A percentile compares a stretch with the other conserved stretches of the same genome.
Conservation (phyloP, 1,140 invertebrate species). For the Danaus melanippus region DNA sequence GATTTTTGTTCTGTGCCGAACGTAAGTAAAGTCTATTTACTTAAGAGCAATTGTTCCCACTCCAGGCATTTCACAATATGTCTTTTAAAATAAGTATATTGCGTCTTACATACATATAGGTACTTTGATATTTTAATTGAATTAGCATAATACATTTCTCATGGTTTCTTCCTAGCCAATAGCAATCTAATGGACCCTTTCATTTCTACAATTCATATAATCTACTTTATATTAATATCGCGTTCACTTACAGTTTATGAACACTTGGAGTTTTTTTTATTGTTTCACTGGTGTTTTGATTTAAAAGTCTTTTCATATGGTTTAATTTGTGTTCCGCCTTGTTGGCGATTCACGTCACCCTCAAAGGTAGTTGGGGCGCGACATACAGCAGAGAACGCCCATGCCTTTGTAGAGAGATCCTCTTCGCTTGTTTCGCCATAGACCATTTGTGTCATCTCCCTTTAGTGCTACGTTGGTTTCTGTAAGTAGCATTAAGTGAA, state of each 20-base stretch:
- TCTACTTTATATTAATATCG: slow-evolving; percentile 18
- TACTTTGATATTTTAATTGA: slow-evolving; percentile 21
- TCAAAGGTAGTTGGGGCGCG: slow-evolving; percentile 77
- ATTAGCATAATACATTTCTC: slow-evolving; percentile 10
- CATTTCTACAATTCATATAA: slow-evolving; percentile 39
- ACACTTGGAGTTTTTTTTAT: slow-evolving; percentile 30
- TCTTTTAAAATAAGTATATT: slow-evolving; percentile 24
- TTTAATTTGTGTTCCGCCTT: slow-evolving; percentile 28
- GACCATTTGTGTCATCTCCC: slow-evolving; percentile 73
- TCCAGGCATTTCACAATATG: slow-evolving; percentile 60
- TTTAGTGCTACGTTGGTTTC: slow-evolving; percentile 72
- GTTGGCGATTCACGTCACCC: slow-evolving; percentile 56
- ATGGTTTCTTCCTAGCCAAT: slow-evolving; percentile 10
- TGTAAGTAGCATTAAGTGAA: slow-evolving; percentile 38
- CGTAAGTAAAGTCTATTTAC: slow-evolving; percentile 26
- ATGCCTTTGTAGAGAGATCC: slow-evolving; percentile 78
- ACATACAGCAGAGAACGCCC: slow-evolving; percentile 78
- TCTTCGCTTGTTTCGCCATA: slow-evolving; percentile 75
- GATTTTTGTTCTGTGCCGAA: too few relatives aligned
- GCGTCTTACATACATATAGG: slow-evolving; percentile 11
- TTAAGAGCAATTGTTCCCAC: slow-evolving; percentile 67
- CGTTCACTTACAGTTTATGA: slow-evolving; percentile 30
- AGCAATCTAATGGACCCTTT: slow-evolving; percentile 64
- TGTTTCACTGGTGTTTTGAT: slow-evolving; percentile 23
- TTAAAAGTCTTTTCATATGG: slow-evolving; percentile 12